Base-by-base conservation (phyloP, 2,888 invertebrate species). In the Spodoptera littoralis region DNA sequence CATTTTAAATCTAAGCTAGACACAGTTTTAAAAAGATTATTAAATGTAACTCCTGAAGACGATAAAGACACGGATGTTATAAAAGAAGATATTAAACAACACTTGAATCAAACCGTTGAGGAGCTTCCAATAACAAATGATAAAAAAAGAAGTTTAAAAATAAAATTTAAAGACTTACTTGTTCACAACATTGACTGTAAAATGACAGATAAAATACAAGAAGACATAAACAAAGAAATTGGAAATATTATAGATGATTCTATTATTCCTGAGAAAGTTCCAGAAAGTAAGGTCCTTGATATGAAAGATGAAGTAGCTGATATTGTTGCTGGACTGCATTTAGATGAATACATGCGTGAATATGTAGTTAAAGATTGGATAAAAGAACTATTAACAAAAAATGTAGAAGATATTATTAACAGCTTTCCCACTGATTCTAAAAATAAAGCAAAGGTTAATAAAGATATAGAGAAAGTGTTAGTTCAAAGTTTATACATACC, bases 401-500 rank as follows among this genome's bases (percentile, higher is more conserved):
- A 60, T 11, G 42, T 60, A 2, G 47, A 42, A 18, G 11, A 53
- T 11, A 30, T 46, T 8, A 18, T 60, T 1, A 27, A 60, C 8
- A 22, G 11, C 5, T 47, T 47, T 30, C 42, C 27, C 11, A 30
- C 53, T 13, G 58, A 51, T 12, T 8, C 58, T 1, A 12, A 6
- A 11, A 13, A 42, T 4, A 59, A 51, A 11, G 24, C 58, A 13
- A 9, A 22, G 0, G 6, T 67, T 5, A 67, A 51, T 11, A 47
- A 46, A 18, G 18, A 42, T 18, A 11, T 67, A 12, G 11, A 51
- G 22, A 8, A 12, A 1, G 54, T 44, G 12, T 30, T 67, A 9
- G 36, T 50, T 3, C 12, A 55, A 0, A 41, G 11, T 64, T 52
- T 65, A 36, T 62, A 57, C n/a, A 18, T 55, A 22, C 43, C 46